phyloP scores from a whole-genome alignment of 1,140 invertebrate genomes.

The Drosophila subobscura region DNA sequence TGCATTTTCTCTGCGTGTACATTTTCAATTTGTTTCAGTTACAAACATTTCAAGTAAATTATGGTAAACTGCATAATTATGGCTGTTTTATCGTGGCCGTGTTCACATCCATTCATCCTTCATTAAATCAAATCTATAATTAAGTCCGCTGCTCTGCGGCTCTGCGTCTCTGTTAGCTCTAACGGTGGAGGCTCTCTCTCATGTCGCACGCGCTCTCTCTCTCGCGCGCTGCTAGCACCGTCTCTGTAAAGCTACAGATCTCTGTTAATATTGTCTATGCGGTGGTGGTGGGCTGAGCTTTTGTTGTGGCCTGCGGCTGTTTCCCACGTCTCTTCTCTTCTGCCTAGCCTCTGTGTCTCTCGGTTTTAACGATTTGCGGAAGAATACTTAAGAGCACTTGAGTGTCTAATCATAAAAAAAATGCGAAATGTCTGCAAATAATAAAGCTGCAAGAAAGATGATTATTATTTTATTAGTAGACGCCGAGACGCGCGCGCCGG shows the following conservation, averaged over 20 bases:
- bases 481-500: constrained; percentile 7
- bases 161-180: constrained; percentile 26
- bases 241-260: constrained; percentile 11
- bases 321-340: constrained; percentile 46
- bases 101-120: constrained; percentile 10
- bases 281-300: background rate
- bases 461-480: constrained; percentile 56
- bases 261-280: constrained; percentile 33
- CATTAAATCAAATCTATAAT: constrained; percentile 45
- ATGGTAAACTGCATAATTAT: constrained; percentile 64
- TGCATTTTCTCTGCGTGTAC: constrained; percentile 16
- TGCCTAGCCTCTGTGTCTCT: background rate
- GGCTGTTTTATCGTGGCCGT: constrained; percentile 15
- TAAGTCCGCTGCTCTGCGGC: constrained; percentile 45
- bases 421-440: constrained; percentile 71
- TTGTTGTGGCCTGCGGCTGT: constrained; percentile 48
- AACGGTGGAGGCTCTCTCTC: no score
- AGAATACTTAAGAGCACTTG: constrained; percentile 74
- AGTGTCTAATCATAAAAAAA: constrained; percentile 70
- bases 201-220: constrained; percentile 2
- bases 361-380: constrained; percentile 70
- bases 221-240: background rate
- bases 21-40: constrained; percentile 39
- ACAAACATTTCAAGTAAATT: constrained; percentile 43
- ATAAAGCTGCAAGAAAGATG: constrained; percentile 63